phyloP scores from a whole-genome alignment of 2,888 invertebrate species.

The Caenorhabditis zanzibari region DNA sequence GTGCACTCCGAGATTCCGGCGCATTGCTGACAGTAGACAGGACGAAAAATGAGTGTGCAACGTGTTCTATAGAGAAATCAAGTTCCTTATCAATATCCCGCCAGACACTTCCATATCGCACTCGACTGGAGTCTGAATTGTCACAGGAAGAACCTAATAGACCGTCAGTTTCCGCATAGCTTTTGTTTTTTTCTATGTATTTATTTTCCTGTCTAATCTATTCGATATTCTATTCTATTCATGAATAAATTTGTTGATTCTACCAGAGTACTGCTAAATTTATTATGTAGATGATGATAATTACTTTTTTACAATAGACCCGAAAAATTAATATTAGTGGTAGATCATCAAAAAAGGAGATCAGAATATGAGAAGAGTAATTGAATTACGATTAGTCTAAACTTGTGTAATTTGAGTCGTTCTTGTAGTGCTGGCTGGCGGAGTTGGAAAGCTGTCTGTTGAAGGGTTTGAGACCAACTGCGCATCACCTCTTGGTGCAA shows the following conservation, averaged over 20 bases:
- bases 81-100: conserved; percentile 43
- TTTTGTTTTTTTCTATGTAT: conserved; percentile 20
- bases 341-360: conserved; percentile 25
- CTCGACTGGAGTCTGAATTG: conserved; percentile 45
- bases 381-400: conserved; percentile 2
- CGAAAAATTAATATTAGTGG: not conserved
- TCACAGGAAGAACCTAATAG: conserved; percentile 37
- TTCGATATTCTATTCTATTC: not conserved
- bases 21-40: not conserved
- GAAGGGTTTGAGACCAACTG: conserved; percentile 52
- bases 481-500: conserved; percentile 18
- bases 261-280: no score
- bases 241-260: not conserved
- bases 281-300: conserved; percentile 1
- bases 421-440: conserved; percentile 55
- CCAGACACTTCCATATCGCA: conserved; percentile 37
- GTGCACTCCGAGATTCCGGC: conserved; percentile 20
- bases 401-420: conserved; percentile 56
- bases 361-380: not conserved
- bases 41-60: conserved; percentile 22
- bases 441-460: conserved; percentile 57
- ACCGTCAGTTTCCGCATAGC: not conserved
- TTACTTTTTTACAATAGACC: not conserved
- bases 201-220: not conserved
- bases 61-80: conserved; percentile 40